Base-by-base conservation (phyloP, 2,113 vertebrate genomes). In the Emberiza fucata region DNA sequence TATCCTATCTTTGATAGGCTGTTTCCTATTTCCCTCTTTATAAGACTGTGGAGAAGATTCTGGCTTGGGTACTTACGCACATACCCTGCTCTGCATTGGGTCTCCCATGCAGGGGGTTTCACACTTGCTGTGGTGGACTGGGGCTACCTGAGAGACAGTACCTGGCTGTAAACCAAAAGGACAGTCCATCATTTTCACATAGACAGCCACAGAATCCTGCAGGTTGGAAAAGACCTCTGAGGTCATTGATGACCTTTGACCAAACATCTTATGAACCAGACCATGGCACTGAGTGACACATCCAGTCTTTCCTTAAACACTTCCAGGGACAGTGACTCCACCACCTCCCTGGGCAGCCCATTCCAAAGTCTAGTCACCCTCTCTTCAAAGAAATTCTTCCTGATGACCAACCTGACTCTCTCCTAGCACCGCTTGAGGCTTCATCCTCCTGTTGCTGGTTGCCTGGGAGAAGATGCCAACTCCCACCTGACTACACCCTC, bases 221-320 rank as follows among this genome's bases (percentile, higher is more conserved):
- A 35, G 54, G 25, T 13, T 69, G 54, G 29, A 61, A 61, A 76
- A 68, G n/a, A 33, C 12, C 17, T 69, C 18, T 31, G 56, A 61
- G 54, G 15, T 42, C n/a, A 54, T 31, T 0, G 1, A 61, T 0
- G 2, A 19, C 25, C 48, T 54, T 35, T 69, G 47, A 42, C 6
- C 2, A 15, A 47, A 22, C 40, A 2, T 5, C 2, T 1, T 47
- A 3, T 82, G 18, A 54, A 40, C 29, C 19, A 28, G 14, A 33
- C 25, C 25, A 28, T 20, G 40, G 14, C 5, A 33, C 25, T 54
- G 12, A 42, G 17, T 22, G 21, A 42, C 29, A 27, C 0, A 0
- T 40, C 21, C 25, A 35, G 39, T 18, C 21, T 29, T n/a, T 47
- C 56, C 9, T 53, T 61, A 14, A 54, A 40, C n/a, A 19, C 6